Conservation (phyloP, 2,113 vertebrate genomes). For the Phaethon lepturus region DNA sequence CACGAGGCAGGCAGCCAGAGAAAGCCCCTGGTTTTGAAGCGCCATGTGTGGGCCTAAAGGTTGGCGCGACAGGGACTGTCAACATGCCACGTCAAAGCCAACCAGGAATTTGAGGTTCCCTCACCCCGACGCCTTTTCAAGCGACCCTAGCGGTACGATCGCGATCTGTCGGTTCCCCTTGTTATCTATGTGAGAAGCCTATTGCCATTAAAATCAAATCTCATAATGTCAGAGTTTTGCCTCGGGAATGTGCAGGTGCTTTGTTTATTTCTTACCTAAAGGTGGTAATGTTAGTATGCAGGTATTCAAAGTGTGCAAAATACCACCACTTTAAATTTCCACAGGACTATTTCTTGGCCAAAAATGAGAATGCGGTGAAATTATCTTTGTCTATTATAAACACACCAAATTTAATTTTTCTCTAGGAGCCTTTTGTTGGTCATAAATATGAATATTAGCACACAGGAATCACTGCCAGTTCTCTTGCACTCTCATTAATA, state of each 20-base stretch:
- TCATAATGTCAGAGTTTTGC: background rate
- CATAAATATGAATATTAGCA: background rate
- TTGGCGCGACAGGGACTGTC: accelerated
- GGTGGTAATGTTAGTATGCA: background rate
- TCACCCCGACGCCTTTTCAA: background rate
- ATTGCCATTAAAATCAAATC: background rate
- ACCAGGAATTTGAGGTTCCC: background rate
- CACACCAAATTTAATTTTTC: background rate
- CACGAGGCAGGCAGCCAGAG: background rate
- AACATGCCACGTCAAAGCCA: background rate
- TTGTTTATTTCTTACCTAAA: background rate
- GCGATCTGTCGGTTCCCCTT: background rate
- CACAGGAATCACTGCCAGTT: background rate
- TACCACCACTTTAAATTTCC: background rate
- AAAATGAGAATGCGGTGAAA: background rate
- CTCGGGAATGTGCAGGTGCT: background rate
- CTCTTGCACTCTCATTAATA: background rate
- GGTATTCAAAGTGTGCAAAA: background rate
- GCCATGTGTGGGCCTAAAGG: accelerated
- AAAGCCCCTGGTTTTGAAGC: background rate
- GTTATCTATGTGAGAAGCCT: accelerated
- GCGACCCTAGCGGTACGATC: background rate
- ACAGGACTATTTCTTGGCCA: background rate
- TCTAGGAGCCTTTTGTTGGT: background rate
- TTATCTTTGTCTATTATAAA: background rate